Base-by-base conservation (phyloP, 2,797 vertebrate genomes). In the Pelodytes ibericus region DNA sequence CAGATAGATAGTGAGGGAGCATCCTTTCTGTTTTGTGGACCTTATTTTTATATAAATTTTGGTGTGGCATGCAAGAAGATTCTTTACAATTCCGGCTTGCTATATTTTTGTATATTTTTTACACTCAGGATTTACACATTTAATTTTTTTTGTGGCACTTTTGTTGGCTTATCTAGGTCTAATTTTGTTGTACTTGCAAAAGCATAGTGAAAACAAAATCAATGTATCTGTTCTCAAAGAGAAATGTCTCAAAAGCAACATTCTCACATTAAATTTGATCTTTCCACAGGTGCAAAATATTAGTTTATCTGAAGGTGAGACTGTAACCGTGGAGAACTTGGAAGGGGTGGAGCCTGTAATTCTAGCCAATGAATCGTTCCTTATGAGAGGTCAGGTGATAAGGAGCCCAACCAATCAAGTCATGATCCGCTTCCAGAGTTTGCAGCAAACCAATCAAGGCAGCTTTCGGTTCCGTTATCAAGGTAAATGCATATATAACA, bases 321-420 rank as follows among this genome's bases (percentile, higher is more conserved):
- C 87, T 0, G 84, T 97, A 84, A 93, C 90, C 0, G 88, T 99
- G 86, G 97, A 99, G 88, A 95, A 95, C 11, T 68, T 91, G 0
- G 96, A 95, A 3, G 94, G 94, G 0, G 84, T 89, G 69, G 94
- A 96, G 80, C 92, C 95, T 3, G 85, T 90, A n/a, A 86, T 94
- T 26, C 88, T 99, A 66, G 96, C 96, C 87, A 99, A 99, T 11
- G 93, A 95, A 82, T 94, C 96, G 0, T 91, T 95, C 80, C 87
- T 99, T 85, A 88, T 93, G 80, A 90, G 90, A 22, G 96, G 96
- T 26, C 94, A 98, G 57, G 90, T 99, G 53, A 89, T 99, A 49
- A 95, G 94, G 49, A 97, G 98, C 86, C 94, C 95, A 15, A 97
- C 94, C 85, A 98, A 99, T 88, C 93, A 96, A 90, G 95, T 97